Evolutionary conservation across 53 echinoderm and acorn worm species (phyloP).

Genomic region (Antedon mediterranea): DNA sequence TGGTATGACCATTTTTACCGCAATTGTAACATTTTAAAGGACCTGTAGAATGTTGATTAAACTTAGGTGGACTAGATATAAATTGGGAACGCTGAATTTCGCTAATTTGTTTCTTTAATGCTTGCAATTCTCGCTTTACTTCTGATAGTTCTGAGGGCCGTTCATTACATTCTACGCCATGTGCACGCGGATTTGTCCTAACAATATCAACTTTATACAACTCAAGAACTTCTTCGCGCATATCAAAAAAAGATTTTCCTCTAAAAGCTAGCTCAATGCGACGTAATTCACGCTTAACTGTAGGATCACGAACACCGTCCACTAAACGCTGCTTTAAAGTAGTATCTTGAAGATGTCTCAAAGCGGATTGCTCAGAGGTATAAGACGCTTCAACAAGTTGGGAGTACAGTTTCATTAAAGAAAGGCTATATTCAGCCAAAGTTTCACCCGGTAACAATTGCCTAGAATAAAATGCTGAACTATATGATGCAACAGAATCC

Average conservation of each 20-base stretch:
- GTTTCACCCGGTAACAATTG: not conserved
- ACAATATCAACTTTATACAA: constrained; percentile 8
- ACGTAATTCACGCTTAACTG: constrained; percentile 6
- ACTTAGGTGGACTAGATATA: too few relatives aligned
- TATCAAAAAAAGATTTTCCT: constrained; percentile 15
- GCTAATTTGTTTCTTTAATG: not conserved
- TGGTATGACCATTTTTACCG: too few relatives aligned
- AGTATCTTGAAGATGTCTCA: too few relatives aligned
- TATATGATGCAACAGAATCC: not conserved
- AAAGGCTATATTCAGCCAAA: not conserved
- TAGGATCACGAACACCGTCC: constrained; percentile 11
- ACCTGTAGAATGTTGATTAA: too few relatives aligned
- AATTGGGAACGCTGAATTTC: too few relatives aligned
- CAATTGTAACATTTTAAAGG: too few relatives aligned
- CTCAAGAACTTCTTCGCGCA: constrained; percentile 19
- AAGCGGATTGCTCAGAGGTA: not conserved
- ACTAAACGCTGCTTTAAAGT: not conserved
- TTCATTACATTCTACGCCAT: not conserved
- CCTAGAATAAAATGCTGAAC: not conserved
- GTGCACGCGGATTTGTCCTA: not conserved
- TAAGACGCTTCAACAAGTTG: too few relatives aligned
- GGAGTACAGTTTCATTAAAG: not conserved
- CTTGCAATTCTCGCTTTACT: not conserved
- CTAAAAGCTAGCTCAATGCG: constrained; percentile 14
- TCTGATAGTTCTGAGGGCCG: not conserved